Conservation (phyloP, 2,797 vertebrate species). For the Muscicapa striata region DNA sequence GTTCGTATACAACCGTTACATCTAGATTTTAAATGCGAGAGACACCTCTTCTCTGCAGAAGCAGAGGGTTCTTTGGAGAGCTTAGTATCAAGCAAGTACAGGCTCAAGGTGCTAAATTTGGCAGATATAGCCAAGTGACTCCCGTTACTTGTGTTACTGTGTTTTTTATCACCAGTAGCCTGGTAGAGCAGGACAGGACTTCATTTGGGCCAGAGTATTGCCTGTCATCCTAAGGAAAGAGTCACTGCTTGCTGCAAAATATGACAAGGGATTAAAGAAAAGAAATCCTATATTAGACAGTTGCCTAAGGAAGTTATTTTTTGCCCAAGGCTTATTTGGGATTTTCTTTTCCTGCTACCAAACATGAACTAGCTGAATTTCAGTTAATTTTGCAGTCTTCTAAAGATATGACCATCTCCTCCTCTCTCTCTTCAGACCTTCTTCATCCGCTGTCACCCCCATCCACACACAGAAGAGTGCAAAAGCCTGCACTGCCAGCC, state of each 20-base stretch:
- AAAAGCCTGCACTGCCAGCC: not conserved
- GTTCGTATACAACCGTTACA: not conserved
- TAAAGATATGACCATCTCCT: not conserved
- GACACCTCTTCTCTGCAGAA: not conserved
- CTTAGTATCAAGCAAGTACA: not conserved
- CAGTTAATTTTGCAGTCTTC: not conserved
- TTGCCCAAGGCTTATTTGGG: not conserved
- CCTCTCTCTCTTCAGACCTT: not conserved
- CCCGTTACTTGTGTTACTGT: not conserved
- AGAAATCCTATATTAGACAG: not conserved
- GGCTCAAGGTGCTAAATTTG: not conserved
- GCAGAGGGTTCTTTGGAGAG: not conserved
- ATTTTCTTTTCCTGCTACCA: slow-evolving; percentile 17
- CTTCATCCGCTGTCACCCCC: not conserved
- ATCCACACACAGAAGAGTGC: not conserved
- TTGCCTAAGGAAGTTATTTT: slow-evolving; percentile 3
- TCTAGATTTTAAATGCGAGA: not conserved
- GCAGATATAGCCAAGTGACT: not conserved
- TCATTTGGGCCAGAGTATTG: not conserved
- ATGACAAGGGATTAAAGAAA: not conserved
- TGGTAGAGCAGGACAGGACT: not conserved
- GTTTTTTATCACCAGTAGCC: not conserved
- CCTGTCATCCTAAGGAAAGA: not conserved
- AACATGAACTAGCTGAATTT: not conserved
- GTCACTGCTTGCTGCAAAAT: not conserved